These are phyloP conservation scores for Capreolus pygargus DNA, from an alignment of 2,113 vertebrate species.

Conservation along the genomic window DNA sequence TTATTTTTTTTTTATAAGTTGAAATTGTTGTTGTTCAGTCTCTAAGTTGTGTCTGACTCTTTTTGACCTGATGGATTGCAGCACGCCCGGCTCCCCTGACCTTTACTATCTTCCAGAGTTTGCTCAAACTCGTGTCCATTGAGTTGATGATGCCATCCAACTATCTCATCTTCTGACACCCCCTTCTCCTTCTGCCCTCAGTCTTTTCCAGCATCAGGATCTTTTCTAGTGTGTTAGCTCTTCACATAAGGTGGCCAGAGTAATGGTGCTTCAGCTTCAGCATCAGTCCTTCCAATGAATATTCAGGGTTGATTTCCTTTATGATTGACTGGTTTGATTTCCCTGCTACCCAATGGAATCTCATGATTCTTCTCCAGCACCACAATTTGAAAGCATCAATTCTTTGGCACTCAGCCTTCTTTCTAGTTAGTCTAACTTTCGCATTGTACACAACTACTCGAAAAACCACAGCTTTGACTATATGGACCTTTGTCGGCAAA, in stretches of 20 bases:
- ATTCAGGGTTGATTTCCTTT: background rate
- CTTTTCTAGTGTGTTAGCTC: background rate
- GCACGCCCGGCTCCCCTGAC: background rate
- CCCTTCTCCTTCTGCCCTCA: background rate
- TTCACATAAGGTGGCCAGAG: background rate
- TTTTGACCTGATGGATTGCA: background rate
- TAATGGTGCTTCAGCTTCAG: background rate
- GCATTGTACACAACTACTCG: fast-evolving
- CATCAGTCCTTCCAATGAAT: background rate
- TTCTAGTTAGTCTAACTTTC: background rate
- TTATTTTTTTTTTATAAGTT: background rate
- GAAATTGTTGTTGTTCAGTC: background rate
- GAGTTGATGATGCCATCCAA: background rate
- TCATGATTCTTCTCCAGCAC: background rate
- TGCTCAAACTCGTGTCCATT: background rate
- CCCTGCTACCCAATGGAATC: background rate
- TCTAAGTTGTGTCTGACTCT: background rate
- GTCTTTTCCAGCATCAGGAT: background rate
- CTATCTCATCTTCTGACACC: background rate
- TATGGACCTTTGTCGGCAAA: background rate
- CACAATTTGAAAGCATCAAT: background rate
- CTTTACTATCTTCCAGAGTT: background rate
- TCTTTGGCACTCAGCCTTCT: background rate
- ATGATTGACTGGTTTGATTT: background rate
- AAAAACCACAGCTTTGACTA: background rate